A percentile compares a stretch with the other conserved stretches of the same genome.
Conservation (phyloP, 2,113 vertebrate species). For the Chaetops frenatus region DNA sequence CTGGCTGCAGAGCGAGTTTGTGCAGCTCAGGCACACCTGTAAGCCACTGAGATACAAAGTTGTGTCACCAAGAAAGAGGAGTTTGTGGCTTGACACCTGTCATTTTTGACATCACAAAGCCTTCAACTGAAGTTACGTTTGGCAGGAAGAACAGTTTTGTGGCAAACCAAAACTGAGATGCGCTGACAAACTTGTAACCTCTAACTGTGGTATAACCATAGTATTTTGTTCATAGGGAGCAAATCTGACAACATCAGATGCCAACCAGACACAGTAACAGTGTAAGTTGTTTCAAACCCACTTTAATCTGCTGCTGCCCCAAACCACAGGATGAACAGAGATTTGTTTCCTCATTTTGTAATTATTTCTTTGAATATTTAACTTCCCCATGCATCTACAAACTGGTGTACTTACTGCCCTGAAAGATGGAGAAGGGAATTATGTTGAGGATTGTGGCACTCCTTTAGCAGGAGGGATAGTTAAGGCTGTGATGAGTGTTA, state of each 20-base stretch:
- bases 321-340: neutral
- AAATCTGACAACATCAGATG: neutral
- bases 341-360: neutral
- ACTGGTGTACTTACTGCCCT: neutral
- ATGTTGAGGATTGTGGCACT: neutral
- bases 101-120: neutral
- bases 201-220: neutral
- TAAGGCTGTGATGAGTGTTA: neutral
- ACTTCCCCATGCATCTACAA: neutral
- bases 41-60: rapidly evolving
- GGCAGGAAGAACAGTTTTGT: neutral
- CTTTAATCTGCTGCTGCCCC: neutral
- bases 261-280: neutral
- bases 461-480: neutral
- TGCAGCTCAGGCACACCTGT: neutral
- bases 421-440: neutral
- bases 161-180: neutral
- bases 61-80: neutral
- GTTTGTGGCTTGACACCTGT: neutral
- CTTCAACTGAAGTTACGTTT: neutral
- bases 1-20: neutral
- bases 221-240: neutral
- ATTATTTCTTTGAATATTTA: neutral
- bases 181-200: neutral
- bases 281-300: neutral